phyloP scores from a whole-genome alignment of 2,113 vertebrate genomes.

The Pterocles orientalis region DNA sequence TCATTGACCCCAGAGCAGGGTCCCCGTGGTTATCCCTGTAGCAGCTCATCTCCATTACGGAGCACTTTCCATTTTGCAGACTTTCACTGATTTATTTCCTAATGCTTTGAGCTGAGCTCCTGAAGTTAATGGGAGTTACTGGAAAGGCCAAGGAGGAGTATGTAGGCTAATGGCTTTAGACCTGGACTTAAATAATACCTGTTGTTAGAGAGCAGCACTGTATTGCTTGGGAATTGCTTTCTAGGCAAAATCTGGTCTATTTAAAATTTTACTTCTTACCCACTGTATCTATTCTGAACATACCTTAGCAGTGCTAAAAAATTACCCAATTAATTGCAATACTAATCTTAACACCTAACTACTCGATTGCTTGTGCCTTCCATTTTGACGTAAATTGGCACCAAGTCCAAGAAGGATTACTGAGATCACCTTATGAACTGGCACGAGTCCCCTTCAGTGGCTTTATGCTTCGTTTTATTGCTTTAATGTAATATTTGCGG shows the following conservation, averaged over 20 bases:
- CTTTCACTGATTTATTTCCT: background rate
- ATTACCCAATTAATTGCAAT: background rate
- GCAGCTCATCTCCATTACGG: rapidly evolving
- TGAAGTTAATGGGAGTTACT: background rate
- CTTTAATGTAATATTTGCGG: background rate
- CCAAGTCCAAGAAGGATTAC: background rate
- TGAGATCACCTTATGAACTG: background rate
- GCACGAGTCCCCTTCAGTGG: background rate
- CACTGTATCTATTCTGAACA: background rate
- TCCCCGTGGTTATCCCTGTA: background rate
- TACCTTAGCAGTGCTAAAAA: background rate
- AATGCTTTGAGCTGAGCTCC: background rate
- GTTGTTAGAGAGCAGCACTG: background rate
- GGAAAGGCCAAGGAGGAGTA: background rate
- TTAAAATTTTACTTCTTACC: background rate
- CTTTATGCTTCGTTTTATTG: background rate
- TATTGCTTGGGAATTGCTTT: background rate
- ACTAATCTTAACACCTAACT: background rate
- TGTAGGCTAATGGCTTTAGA: background rate
- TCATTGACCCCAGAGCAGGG: background rate
- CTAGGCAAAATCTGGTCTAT: background rate
- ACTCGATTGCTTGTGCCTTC: background rate
- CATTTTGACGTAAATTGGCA: background rate
- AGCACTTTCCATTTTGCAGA: background rate
- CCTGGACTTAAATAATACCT: background rate